A percentile compares a stretch with the other conserved stretches of the same genome.
Conservation (phyloP, 2,888 invertebrate genomes). For the Torymus auratus region DNA sequence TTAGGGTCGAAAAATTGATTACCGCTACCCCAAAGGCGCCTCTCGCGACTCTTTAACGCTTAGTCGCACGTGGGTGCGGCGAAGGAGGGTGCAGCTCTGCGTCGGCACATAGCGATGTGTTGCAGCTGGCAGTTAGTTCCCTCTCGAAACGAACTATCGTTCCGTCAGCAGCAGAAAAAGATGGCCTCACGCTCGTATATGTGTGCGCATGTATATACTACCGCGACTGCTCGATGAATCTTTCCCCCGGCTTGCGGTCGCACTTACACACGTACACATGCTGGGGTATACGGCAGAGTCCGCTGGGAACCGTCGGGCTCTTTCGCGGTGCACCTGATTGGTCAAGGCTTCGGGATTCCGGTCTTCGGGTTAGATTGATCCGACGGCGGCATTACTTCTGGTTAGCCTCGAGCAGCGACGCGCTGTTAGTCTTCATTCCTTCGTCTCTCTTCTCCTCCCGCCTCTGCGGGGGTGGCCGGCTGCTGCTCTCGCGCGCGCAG, state of each 20-base stretch:
- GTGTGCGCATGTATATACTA: not conserved
- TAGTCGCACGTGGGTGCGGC: no score
- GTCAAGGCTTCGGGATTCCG: constrained; percentile 64
- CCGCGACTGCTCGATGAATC: constrained; percentile 40
- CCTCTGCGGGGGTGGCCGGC: not conserved
- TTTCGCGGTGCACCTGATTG: constrained; percentile 53
- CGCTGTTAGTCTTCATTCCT: constrained; percentile 76
- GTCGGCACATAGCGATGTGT: not conserved
- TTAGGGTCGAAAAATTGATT: no score
- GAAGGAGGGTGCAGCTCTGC: no score
- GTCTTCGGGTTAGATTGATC: constrained; percentile 72
- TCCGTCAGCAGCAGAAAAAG: constrained; percentile 18
- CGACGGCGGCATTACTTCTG: constrained; percentile 75
- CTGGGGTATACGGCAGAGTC: constrained; percentile 4
- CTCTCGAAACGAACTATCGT: constrained; percentile 3
- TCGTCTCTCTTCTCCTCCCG: constrained; percentile 58
- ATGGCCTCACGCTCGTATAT: not conserved
- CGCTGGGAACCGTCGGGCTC: constrained; percentile 30
- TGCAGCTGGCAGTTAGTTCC: not conserved
- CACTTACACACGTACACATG: not conserved
- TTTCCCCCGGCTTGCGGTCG: not conserved
- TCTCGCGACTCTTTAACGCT: no score
- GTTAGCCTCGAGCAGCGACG: constrained; percentile 74
- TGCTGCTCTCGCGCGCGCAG: constrained; percentile 50
- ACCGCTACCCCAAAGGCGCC: no score